Evolutionary conservation across 2,888 invertebrate genomes (phyloP).

Genomic region (Agrotis ipsilon): DNA sequence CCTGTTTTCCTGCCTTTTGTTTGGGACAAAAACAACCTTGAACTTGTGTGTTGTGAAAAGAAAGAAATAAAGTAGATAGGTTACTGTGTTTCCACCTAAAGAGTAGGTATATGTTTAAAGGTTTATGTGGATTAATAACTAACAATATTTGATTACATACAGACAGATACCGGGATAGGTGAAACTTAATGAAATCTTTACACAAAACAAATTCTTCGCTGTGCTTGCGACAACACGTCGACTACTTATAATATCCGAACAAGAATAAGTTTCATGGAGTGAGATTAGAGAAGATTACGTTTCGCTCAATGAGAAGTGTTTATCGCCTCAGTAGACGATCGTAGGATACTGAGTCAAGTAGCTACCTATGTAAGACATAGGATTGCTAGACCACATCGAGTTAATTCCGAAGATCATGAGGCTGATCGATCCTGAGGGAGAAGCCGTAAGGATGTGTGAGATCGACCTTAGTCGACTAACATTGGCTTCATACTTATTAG

Average conservation of each 20-base stretch:
- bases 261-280: constrained; percentile 8
- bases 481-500: neutral
- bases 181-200: neutral
- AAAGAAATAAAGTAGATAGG: too few species aligned
- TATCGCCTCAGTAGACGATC: neutral
- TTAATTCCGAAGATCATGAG: constrained; percentile 34
- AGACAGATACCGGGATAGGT: too few species aligned
- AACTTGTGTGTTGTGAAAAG: neutral
- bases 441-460: constrained; percentile 13
- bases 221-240: neutral
- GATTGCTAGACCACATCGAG: constrained; percentile 21
- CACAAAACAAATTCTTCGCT: too few species aligned
- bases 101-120: too few species aligned
- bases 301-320: constrained; percentile 11
- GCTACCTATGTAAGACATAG: neutral
- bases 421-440: constrained; percentile 20
- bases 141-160: too few species aligned
- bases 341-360: constrained; percentile 5
- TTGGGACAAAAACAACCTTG: neutral
- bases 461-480: constrained; percentile 1
- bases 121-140: too few species aligned
- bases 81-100: too few species aligned
- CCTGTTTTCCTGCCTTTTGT: neutral
- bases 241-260: neutral
- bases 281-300: constrained; percentile 20